Percentiles rank a stretch among this genome's conserved stretches.
Evolutionary conservation across 2,797 vertebrate species (phyloP).

Genomic region (Thripadectes ignobilis): DNA sequence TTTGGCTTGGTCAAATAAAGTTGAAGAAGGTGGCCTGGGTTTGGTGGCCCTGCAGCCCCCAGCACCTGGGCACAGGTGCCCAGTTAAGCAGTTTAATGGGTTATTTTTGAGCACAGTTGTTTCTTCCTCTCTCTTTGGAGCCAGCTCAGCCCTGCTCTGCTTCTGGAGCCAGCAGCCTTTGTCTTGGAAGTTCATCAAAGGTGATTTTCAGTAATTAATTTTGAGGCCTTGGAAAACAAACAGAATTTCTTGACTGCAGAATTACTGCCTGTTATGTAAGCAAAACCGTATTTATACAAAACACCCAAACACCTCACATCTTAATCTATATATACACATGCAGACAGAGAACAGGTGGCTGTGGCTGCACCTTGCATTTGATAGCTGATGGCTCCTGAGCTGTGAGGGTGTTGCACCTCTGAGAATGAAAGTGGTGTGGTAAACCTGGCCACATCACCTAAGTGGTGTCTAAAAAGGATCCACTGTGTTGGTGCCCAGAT

Average conservation of each 20-base stretch:
- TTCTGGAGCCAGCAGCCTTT: background rate
- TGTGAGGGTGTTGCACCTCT: background rate
- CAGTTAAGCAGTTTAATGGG: background rate
- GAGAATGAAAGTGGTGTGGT: background rate
- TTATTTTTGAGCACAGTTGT: background rate
- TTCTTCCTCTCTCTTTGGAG: background rate
- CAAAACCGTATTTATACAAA: background rate
- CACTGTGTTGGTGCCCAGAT: background rate
- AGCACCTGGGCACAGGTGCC: rapidly evolving
- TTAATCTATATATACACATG: background rate
- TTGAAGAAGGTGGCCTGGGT: background rate
- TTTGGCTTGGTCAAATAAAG: background rate
- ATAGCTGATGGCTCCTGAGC: background rate
- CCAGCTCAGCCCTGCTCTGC: background rate
- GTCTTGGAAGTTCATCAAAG: constrained; percentile 17
- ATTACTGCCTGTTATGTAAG: constrained; percentile 22
- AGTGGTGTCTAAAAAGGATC: rapidly evolving
- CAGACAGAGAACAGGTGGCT: background rate
- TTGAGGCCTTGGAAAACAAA: background rate
- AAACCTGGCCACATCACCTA: background rate
- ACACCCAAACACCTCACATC: background rate
- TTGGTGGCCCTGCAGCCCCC: background rate
- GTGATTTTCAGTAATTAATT: constrained; percentile 16
- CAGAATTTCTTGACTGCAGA: background rate
- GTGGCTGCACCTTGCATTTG: background rate